Evolutionary conservation across 2,888 invertebrate species (phyloP), one percentile per base, ranked within the genome.

Genomic region (Cotesia congregata): DNA sequence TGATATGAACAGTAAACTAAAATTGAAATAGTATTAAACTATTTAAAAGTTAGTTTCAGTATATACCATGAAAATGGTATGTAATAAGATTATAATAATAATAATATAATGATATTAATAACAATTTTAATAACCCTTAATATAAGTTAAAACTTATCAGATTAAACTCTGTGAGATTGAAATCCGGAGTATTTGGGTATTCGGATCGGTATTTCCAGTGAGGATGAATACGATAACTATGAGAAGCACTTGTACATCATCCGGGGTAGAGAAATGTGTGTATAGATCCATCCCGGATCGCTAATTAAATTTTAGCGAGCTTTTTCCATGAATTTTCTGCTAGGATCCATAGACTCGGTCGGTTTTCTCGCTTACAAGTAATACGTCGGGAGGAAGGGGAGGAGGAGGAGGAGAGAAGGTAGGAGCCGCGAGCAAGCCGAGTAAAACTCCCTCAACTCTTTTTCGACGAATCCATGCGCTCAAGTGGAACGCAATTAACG

Each of bases 401-500:
- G n/a, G n/a, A n/a, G n/a, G n/a, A n/a, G n/a, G n/a, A n/a, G n/a
- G n/a, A n/a, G n/a, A n/a, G n/a, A 20, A 20, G 1, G 20, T 2
- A 2, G 20, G 20, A 20, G 20, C 20, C 20, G 20, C 20, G 50
- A 50, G 50, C 50, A 7, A 50, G 12, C 12, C 4, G 50, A 50
- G 12, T 50, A 50, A 50, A 50, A 50, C 50, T 50, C 50, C 50
- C 50, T 50, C 50, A 50, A 41, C 60, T 74, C 75, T 77, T 75
- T 77, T 75, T 77, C 78, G 72, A 76, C 75, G 69, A 78, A 79
- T 78, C 74, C 73, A 78, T 78, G 80, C 83, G 80, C 84, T 84
- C 84, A 82, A 83, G 82, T 81, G 83, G 83, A 87, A 87, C 85
- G 85, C 85, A 87, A 87, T 88, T 87, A 88, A 87, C 80, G 79